Evolutionary conservation across 1,140 invertebrate genomes (phyloP).

Genomic region (Atopsyche davidsoni): DNA sequence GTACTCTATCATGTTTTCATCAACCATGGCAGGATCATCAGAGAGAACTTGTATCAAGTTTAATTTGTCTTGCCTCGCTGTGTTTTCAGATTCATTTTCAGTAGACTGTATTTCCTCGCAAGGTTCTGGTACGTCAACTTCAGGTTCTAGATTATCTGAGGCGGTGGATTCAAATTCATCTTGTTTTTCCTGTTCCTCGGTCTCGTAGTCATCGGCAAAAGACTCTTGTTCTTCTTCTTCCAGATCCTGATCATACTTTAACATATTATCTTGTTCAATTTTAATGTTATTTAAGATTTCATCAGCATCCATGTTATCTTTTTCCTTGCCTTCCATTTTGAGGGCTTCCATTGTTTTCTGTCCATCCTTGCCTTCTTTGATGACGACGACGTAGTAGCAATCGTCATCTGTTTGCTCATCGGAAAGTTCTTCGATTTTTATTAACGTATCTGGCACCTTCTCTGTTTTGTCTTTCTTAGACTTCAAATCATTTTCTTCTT

Average conservation of each 20-base stretch:
- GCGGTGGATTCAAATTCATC: too few species aligned
- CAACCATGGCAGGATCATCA: conserved; percentile 5
- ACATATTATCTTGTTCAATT: too few species aligned
- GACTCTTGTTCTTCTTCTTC: too few species aligned
- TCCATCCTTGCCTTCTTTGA: conserved; percentile 16
- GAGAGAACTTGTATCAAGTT: conserved; percentile 30
- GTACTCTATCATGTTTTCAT: conserved; percentile 8
- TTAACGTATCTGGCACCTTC: not conserved
- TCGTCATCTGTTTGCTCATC: conserved; percentile 16
- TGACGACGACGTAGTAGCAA: conserved; percentile 24
- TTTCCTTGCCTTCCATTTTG: conserved; percentile 5
- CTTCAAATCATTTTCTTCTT: not conserved
- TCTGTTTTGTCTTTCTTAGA: not conserved
- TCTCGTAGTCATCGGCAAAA: too few species aligned
- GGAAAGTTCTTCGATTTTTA: conserved; percentile 12
- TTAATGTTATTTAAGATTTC: too few species aligned
- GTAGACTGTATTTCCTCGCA: too few species aligned
- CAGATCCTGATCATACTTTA: too few species aligned
- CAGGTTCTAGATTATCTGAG: too few species aligned
- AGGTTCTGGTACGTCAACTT: too few species aligned
- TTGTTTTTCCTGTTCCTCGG: too few species aligned
- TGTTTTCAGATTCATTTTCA: too few species aligned
- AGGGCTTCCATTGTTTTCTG: conserved; percentile 13
- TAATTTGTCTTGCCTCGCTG: not conserved
- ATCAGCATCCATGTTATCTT: too few species aligned